Percentiles rank a stretch among this genome's conserved stretches.
Evolutionary conservation across 2,888 invertebrate genomes (phyloP).

Genomic region (Drosophila neotestacea): DNA sequence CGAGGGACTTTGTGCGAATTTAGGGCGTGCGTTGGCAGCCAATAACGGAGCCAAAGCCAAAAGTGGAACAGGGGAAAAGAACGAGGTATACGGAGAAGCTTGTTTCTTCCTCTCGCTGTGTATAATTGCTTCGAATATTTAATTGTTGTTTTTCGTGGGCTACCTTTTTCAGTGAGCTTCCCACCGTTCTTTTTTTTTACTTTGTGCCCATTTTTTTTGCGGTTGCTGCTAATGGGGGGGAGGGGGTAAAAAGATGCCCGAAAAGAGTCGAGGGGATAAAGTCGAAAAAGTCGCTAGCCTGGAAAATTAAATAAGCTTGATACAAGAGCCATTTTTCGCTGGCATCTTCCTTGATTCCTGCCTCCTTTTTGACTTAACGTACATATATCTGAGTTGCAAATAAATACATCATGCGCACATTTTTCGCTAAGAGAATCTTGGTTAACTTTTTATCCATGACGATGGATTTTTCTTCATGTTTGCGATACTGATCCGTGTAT

Average conservation of each 20-base stretch:
- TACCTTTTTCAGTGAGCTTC: slow-evolving; percentile 8
- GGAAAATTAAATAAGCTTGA: slow-evolving; percentile 34
- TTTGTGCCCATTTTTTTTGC: neutral
- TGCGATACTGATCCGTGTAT: slow-evolving; percentile 8
- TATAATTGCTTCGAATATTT: slow-evolving; percentile 73
- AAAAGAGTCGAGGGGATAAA: neutral
- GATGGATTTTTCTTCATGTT: neutral
- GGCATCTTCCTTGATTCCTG: slow-evolving; percentile 18
- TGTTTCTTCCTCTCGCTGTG: slow-evolving; percentile 26
- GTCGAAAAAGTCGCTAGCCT: slow-evolving; percentile 22
- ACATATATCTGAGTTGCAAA: slow-evolving; percentile 12
- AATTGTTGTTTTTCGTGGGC: slow-evolving; percentile 52
- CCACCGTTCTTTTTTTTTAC: slow-evolving; percentile 19
- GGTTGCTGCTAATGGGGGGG: neutral
- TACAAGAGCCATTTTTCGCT: slow-evolving; percentile 5
- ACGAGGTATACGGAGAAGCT: neutral
- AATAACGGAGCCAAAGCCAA: slow-evolving; percentile 26
- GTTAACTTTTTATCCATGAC: slow-evolving; percentile 1
- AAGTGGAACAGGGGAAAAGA: slow-evolving; percentile 10
- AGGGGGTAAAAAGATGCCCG: neutral
- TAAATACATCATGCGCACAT: slow-evolving; percentile 14
- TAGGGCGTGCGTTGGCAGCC: slow-evolving; percentile 52
- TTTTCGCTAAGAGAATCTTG: neutral
- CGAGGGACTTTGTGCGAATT: slow-evolving; percentile 49
- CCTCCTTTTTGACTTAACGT: neutral